Evolutionary conservation across 2,797 vertebrate species (phyloP).

Genomic region (Muscicapa striata): DNA sequence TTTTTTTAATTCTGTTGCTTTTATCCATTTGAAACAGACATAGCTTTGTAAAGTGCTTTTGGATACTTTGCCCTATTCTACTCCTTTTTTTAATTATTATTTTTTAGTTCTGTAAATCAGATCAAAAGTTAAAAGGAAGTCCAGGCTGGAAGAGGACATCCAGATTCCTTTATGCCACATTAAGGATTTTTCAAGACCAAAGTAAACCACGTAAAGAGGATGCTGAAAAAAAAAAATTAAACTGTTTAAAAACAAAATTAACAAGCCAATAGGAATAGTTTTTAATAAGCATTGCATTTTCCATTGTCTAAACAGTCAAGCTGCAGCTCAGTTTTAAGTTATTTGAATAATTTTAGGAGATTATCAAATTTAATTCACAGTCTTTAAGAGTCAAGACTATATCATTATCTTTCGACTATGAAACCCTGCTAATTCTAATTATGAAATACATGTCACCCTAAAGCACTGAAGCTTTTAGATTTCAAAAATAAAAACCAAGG

Average conservation of each 20-base stretch:
- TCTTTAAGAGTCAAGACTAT: neutral
- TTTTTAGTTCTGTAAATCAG: neutral
- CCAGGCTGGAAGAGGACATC: neutral
- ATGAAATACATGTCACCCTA: neutral
- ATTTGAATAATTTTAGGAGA: neutral
- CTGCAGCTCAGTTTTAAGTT: neutral
- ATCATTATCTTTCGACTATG: neutral
- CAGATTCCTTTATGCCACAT: accelerated
- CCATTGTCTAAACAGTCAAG: neutral
- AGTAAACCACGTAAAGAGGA: neutral
- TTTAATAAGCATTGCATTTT: neutral
- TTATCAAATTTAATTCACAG: neutral
- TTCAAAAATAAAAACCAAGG: neutral
- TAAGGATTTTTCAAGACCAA: neutral
- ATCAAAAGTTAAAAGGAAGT: neutral
- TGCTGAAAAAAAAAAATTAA: neutral
- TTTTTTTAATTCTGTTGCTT: neutral
- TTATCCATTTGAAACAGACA: neutral
- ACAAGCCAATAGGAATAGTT: neutral
- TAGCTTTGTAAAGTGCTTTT: neutral
- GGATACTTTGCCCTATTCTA: neutral
- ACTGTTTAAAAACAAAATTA: neutral
- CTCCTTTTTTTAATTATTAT: neutral
- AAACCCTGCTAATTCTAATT: neutral
- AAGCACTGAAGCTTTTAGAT: neutral